These are phyloP conservation scores for Noctua comes DNA, from an alignment of 2,888 invertebrate genomes.

Conservation along the genomic window DNA sequence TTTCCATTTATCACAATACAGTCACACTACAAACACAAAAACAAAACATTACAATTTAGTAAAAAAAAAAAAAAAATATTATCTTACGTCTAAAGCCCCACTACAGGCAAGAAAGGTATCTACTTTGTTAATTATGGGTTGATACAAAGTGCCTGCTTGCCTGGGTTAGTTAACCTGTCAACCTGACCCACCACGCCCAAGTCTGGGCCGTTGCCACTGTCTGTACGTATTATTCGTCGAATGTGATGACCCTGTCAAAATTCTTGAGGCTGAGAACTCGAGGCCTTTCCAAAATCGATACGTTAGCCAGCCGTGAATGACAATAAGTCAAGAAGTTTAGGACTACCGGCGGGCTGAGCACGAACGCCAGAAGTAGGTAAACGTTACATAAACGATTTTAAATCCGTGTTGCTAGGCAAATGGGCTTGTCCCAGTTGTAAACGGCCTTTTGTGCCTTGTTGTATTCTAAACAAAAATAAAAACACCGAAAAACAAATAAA, in stretches of 20 bases:
- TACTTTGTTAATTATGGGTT: background rate
- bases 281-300: constrained; percentile 9
- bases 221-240: background rate
- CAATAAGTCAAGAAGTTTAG: background rate
- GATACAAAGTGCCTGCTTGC: no score
- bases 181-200: background rate
- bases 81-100: constrained; percentile 1
- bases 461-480: no score
- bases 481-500: no score
- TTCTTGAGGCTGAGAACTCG: background rate
- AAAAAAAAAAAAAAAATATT: no score
- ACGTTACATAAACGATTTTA: background rate
- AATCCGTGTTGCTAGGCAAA: no score
- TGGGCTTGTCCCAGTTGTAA: no score
- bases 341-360: background rate
- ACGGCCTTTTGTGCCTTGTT: no score
- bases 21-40: no score
- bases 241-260: background rate
- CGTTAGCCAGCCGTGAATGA: background rate
- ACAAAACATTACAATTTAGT: no score
- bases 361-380: background rate
- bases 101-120: background rate
- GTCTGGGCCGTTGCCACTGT: background rate
- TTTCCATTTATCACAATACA: no score
- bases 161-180: background rate